phyloP scores from a whole-genome alignment of 2,888 invertebrate species.

The Cheilosia vulpina region DNA sequence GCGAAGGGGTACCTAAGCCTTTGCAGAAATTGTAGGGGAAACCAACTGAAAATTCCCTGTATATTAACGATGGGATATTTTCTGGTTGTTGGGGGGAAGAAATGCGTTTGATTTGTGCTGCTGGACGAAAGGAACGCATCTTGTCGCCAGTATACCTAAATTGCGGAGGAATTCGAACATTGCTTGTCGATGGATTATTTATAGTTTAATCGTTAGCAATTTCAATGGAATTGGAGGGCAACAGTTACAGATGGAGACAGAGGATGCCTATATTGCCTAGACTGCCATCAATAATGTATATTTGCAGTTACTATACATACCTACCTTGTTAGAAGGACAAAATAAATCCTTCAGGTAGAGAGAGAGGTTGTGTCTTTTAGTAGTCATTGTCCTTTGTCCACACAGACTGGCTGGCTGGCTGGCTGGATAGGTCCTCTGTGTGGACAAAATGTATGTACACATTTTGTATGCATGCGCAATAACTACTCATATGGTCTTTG shows the following conservation, averaged over 20 bases:
- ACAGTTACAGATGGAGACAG: background rate
- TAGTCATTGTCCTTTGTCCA: slow-evolving; percentile 73
- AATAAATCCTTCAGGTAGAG: slow-evolving; percentile 60
- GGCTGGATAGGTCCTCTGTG: slow-evolving; percentile 38
- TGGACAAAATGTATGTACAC: slow-evolving; percentile 53
- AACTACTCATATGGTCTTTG: slow-evolving; percentile 73
- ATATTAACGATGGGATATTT: slow-evolving; percentile 59
- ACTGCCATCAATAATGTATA: slow-evolving; percentile 41
- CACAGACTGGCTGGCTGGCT: slow-evolving; percentile 42
- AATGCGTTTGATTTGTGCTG: slow-evolving; percentile 16
- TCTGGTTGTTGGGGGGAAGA: background rate
- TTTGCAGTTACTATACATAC: slow-evolving; percentile 10
- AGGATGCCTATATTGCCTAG: background rate
- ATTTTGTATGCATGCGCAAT: slow-evolving; percentile 75
- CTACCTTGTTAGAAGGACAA: slow-evolving; percentile 3
- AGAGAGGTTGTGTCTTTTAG: slow-evolving; percentile 53
- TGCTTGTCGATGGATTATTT: background rate
- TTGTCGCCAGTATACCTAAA: background rate
- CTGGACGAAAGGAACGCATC: slow-evolving; percentile 13
- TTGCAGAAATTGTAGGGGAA: slow-evolving; percentile 60
- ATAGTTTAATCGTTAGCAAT: background rate
- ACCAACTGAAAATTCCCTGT: slow-evolving; percentile 49
- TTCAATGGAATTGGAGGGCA: background rate
- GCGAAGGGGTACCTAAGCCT: slow-evolving; percentile 55
- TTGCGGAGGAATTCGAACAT: background rate